Conservation (phyloP, 2,888 invertebrate species). For the Hemithea aestivaria region DNA sequence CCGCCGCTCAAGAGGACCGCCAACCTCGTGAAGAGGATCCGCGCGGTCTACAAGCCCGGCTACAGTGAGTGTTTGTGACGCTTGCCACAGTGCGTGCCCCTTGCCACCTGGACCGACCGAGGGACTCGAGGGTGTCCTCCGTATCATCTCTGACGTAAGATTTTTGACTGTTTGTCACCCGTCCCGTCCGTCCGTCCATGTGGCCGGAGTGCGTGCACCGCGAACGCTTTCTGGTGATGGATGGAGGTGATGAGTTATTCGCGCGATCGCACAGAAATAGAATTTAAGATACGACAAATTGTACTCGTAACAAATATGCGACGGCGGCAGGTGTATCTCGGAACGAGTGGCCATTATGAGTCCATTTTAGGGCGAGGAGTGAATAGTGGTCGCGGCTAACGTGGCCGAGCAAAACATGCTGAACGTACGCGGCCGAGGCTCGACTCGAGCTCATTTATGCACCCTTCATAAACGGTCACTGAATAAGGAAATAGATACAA, state of each 20-base stretch:
- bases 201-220: slow-evolving; percentile 26
- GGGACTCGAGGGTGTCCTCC: too few relatives aligned
- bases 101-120: slow-evolving; percentile 36
- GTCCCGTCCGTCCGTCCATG: slow-evolving; percentile 34
- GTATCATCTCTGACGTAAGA: too few relatives aligned
- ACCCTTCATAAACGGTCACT: slow-evolving; percentile 71
- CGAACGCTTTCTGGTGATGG: slow-evolving; percentile 18
- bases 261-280: slow-evolving; percentile 35
- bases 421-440: slow-evolving; percentile 43
- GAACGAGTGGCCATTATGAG: slow-evolving; percentile 73
- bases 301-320: slow-evolving; percentile 59
- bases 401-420: slow-evolving; percentile 59
- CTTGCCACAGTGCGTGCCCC: slow-evolving; percentile 18
- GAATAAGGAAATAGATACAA: slow-evolving; percentile 53
- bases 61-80: slow-evolving; percentile 67
- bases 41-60: slow-evolving; percentile 71
- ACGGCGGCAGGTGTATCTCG: slow-evolving; percentile 70
- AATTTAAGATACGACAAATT: slow-evolving; percentile 56
- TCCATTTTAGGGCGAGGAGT: slow-evolving; percentile 72
- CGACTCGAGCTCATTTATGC: slow-evolving; percentile 60
- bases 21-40: slow-evolving; percentile 65
- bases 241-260: slow-evolving; percentile 26
- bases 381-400: slow-evolving; percentile 56
- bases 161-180: neutral
- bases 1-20: slow-evolving; percentile 67